These are phyloP conservation scores for Bombyx huttoni DNA, from an alignment of 2,888 invertebrate genomes.

Conservation along the genomic window DNA sequence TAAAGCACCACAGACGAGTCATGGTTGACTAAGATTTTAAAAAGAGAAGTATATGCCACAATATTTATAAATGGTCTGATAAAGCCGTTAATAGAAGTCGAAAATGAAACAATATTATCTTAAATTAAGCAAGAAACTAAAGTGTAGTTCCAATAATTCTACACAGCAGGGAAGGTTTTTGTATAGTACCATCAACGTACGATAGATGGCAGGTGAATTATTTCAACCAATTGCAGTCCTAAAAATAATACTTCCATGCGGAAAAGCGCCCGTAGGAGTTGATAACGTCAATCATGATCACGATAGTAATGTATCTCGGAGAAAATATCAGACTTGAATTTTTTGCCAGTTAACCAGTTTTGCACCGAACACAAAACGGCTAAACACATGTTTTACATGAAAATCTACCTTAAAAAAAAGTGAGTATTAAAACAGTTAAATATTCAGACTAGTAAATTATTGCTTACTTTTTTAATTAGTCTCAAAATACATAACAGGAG, in stretches of 20 bases:
- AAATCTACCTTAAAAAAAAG: background rate
- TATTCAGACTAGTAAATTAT: background rate
- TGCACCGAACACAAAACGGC: slow-evolving; percentile 2
- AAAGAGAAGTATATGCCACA: too few species aligned
- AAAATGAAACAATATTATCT: too few species aligned
- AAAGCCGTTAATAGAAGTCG: too few species aligned
- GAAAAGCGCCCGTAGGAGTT: slow-evolving; percentile 6
- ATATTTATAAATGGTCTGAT: too few species aligned
- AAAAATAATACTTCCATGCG: background rate
- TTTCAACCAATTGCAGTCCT: background rate
- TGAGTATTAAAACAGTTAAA: background rate
- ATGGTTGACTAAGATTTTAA: too few species aligned
- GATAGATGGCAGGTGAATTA: background rate
- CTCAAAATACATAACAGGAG: too few species aligned
- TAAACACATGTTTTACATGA: slow-evolving; percentile 1
- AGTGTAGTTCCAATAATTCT: too few species aligned
- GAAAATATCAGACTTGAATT: background rate
- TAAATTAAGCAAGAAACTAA: too few species aligned
- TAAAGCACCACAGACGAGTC: too few species aligned
- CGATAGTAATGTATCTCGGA: slow-evolving; percentile 4
- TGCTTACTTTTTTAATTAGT: background rate
- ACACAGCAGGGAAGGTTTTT: too few species aligned
- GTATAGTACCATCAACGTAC: too few species aligned
- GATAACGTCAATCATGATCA: slow-evolving; percentile 20
- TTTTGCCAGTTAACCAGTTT: slow-evolving; percentile 3